These are phyloP conservation scores for Oncorhynchus mykiss DNA, from an alignment of 2,113 vertebrate species.

Conservation along the genomic window DNA sequence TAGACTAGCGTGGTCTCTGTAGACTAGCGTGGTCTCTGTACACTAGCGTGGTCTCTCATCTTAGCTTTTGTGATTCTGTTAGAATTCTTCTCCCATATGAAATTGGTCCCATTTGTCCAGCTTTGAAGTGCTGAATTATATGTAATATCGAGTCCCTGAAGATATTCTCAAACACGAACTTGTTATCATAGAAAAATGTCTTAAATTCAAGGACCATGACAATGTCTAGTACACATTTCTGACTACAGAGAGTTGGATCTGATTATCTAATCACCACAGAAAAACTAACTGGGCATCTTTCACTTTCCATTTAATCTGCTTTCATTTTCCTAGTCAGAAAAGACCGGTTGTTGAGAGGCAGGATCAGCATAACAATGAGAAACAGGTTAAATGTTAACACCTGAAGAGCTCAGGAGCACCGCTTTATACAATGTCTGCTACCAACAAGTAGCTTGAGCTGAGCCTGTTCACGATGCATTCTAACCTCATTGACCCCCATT, in stretches of 20 bases:
- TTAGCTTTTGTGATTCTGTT: background rate
- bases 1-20: too few species aligned
- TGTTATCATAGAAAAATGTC: background rate
- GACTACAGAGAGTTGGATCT: background rate
- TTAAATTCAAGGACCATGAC: background rate
- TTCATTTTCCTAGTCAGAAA: background rate
- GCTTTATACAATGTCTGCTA: too few species aligned
- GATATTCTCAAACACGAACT: background rate
- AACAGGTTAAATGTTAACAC: too few species aligned
- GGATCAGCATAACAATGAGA: too few species aligned
- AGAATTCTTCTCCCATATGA: background rate
- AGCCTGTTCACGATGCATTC: slow-evolving; percentile 21
- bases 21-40: too few species aligned
- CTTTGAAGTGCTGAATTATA: background rate
- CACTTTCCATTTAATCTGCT: background rate
- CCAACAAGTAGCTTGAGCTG: background rate
- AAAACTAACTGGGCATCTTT: background rate
- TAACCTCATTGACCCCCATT: slow-evolving; percentile 26
- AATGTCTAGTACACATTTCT: background rate
- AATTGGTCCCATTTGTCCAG: background rate
- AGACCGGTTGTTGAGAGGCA: background rate
- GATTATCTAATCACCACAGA: background rate
- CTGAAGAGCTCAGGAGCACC: too few species aligned
- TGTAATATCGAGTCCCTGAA: background rate
- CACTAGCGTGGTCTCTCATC: background rate